A percentile compares a stretch with the other conserved stretches of the same genome.
Conservation (phyloP, 2,888 invertebrate genomes). For the Germaria angustata region DNA sequence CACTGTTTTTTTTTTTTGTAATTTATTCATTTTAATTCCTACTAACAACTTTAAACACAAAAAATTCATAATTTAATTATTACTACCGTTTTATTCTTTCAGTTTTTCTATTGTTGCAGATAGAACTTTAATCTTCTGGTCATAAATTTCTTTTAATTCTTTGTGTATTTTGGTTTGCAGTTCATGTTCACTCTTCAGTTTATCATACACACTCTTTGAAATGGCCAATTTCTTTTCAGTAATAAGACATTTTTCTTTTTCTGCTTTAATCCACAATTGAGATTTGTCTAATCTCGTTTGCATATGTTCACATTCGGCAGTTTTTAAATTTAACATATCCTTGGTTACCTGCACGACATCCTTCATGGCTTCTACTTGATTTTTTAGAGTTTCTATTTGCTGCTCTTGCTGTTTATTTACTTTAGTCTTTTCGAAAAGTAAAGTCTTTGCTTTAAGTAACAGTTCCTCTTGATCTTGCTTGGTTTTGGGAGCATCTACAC, state of each 20-base stretch:
- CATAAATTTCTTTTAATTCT: slow-evolving; percentile 85
- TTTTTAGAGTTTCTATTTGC: slow-evolving; percentile 84
- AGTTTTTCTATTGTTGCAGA: slow-evolving; percentile 68
- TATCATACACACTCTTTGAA: slow-evolving; percentile 87
- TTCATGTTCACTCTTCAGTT: slow-evolving; percentile 88
- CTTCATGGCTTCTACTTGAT: slow-evolving; percentile 88
- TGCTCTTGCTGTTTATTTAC: slow-evolving; percentile 89
- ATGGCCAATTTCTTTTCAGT: slow-evolving; percentile 86
- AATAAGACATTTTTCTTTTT: slow-evolving; percentile 86
- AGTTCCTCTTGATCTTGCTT: slow-evolving; percentile 80
- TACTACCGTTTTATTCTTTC: slow-evolving; percentile 65
- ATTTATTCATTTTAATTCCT: slow-evolving; percentile 8
- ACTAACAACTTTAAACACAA: slow-evolving; percentile 19
- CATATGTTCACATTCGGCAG: slow-evolving; percentile 88
- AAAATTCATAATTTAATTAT: neutral
- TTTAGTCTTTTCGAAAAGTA: slow-evolving; percentile 88
- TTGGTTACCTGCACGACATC: slow-evolving; percentile 91
- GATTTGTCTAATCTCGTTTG: slow-evolving; percentile 84
- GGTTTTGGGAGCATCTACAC: slow-evolving; percentile 77
- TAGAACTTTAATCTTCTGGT: slow-evolving; percentile 82
- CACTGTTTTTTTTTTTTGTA: slow-evolving; percentile 3
- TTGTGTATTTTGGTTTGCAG: slow-evolving; percentile 87
- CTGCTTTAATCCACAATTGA: slow-evolving; percentile 84
- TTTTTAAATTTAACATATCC: slow-evolving; percentile 88
- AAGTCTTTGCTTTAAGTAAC: slow-evolving; percentile 84